These are phyloP conservation scores for Muntiacus reevesi DNA, from an alignment of 2,113 vertebrate genomes.

Conservation along the genomic window DNA sequence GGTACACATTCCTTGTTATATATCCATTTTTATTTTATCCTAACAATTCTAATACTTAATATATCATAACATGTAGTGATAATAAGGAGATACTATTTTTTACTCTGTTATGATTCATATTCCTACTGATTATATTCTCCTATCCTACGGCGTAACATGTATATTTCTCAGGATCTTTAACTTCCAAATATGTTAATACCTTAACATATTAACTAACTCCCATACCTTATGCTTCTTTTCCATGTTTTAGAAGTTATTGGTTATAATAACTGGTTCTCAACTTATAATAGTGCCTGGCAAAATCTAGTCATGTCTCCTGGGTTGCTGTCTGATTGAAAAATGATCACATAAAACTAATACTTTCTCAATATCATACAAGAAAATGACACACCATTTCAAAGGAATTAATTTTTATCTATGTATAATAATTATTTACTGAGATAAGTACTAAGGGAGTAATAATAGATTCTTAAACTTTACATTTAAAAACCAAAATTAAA, in stretches of 20 bases:
- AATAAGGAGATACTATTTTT: neutral
- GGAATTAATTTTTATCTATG: neutral
- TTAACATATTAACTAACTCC: neutral
- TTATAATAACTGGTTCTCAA: neutral
- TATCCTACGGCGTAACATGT: neutral
- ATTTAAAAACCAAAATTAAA: neutral
- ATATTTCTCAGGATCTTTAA: neutral
- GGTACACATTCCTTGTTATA: neutral
- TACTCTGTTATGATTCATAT: neutral
- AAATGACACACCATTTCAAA: neutral
- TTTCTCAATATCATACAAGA: neutral
- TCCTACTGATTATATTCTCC: neutral
- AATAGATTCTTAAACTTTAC: neutral
- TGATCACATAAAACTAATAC: neutral
- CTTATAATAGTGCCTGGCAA: neutral
- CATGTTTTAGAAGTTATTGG: neutral
- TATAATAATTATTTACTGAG: neutral
- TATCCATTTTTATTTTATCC: neutral
- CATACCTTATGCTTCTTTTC: neutral
- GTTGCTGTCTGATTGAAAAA: neutral
- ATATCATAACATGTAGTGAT: neutral
- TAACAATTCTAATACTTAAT: neutral
- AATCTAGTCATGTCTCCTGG: neutral
- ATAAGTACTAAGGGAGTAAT: neutral
- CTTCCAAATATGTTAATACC: neutral